Percentiles rank a stretch among this genome's conserved stretches.
Conservation (phyloP, 2,797 vertebrate species). For the Varecia variegata region DNA sequence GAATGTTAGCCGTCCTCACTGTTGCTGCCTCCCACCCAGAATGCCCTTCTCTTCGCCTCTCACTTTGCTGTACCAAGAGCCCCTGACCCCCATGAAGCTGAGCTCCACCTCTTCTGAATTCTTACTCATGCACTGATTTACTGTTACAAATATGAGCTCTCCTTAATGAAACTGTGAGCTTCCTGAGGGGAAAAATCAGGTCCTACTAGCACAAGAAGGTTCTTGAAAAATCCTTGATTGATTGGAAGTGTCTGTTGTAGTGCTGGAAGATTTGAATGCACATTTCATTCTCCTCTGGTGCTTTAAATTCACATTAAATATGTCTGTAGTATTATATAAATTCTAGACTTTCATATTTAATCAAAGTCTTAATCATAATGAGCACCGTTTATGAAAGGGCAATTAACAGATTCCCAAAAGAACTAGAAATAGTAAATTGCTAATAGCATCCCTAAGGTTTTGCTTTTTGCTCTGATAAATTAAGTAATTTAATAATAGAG, state of each 20-base stretch:
- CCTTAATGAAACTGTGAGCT: not conserved
- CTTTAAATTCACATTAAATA: conserved; percentile 53
- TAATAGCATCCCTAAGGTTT: conserved; percentile 71
- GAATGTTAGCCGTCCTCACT: not conserved
- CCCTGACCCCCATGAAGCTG: not conserved
- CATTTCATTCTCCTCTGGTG: not conserved
- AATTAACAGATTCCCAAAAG: conserved; percentile 74
- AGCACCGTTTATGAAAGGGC: conserved; percentile 67
- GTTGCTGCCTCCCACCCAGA: accelerated
- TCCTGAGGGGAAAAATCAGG: not conserved
- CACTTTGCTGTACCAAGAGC: accelerated
- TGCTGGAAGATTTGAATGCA: not conserved
- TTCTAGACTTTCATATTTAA: conserved; percentile 65
- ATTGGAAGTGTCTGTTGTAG: not conserved
- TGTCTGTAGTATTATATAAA: conserved; percentile 44
- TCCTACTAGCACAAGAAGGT: not conserved
- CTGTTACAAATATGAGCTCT: not conserved
- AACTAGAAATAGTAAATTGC: conserved; percentile 64
- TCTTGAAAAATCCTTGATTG: not conserved
- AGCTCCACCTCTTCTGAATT: not conserved
- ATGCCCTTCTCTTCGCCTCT: not conserved
- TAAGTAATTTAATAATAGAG: conserved; percentile 59
- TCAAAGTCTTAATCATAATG: conserved; percentile 73
- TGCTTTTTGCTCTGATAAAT: conserved; percentile 59
- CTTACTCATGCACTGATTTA: not conserved